Evolutionary conservation across 2,888 invertebrate genomes (phyloP).

Genomic region (Torymus tubicola): DNA sequence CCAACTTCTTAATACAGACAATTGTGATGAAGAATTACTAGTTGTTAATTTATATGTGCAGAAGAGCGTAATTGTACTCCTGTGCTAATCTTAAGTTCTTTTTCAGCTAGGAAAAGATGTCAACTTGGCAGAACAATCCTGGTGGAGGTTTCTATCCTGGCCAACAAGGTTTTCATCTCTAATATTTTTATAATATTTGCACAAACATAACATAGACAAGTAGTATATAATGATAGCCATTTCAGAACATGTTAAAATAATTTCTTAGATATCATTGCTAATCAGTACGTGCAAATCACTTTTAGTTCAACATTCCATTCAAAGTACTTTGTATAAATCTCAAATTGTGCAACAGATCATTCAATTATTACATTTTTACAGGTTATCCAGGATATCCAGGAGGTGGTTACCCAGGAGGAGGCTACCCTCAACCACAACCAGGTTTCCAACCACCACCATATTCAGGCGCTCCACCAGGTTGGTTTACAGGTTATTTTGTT

Average conservation of each 20-base stretch:
- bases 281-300: constrained; percentile 16
- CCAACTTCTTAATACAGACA: neutral
- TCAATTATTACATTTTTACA: constrained; percentile 14
- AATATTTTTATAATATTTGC: constrained; percentile 48
- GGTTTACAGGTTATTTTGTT: neutral
- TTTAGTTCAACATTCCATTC: constrained; percentile 2
- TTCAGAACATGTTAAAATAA: constrained; percentile 15
- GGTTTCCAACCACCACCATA: constrained; percentile 62
- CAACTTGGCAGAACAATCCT: constrained; percentile 73
- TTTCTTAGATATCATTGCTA: constrained; percentile 25
- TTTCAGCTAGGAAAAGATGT: constrained; percentile 73
- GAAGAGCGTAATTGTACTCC: constrained; percentile 46
- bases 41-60: constrained; percentile 41
- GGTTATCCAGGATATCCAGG: constrained; percentile 55
- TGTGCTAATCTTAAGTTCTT: constrained; percentile 67
- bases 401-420: constrained; percentile 21
- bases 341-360: neutral
- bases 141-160: constrained; percentile 72
- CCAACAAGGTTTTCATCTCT: constrained; percentile 72
- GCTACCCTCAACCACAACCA: constrained; percentile 31
- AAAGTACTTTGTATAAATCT: neutral
- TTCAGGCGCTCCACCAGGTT: constrained; percentile 58
- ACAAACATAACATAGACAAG: constrained; percentile 24
- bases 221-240: constrained; percentile 16
- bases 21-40: constrained; percentile 1